Evolutionary conservation across 2,797 vertebrate species (phyloP).

Genomic region (Scolopax bukidnonensis): DNA sequence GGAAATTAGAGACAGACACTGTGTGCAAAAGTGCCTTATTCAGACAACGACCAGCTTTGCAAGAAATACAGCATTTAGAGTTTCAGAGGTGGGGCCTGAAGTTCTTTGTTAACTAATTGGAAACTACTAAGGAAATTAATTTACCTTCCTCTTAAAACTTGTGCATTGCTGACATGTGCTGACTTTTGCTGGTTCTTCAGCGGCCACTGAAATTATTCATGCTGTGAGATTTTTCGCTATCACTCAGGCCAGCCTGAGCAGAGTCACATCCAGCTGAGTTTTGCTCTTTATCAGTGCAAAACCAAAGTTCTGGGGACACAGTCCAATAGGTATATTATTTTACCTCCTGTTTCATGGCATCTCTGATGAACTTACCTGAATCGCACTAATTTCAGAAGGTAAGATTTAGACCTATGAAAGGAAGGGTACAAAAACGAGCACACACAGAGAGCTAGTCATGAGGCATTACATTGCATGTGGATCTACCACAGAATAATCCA

Average conservation of each 20-base stretch:
- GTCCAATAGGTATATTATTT: not conserved
- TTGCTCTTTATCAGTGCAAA: not conserved
- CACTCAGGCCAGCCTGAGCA: rapidly evolving
- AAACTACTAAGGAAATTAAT: not conserved
- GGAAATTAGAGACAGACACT: not conserved
- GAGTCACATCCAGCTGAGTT: not conserved
- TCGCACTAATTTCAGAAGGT: not conserved
- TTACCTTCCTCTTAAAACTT: not conserved
- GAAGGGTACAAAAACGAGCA: not conserved
- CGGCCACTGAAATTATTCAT: not conserved
- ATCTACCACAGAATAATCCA: not conserved
- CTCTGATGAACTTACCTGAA: not conserved
- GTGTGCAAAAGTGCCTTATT: not conserved
- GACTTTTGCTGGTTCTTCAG: not conserved
- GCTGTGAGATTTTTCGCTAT: not conserved
- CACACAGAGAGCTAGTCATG: not conserved
- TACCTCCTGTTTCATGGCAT: not conserved
- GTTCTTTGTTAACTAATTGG: not conserved
- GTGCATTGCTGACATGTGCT: not conserved
- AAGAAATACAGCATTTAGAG: not conserved
- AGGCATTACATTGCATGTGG: not conserved
- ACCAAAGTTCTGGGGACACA: not conserved
- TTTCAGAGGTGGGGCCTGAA: not conserved
- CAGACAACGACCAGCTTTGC: not conserved
- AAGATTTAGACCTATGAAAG: not conserved